phyloP scores from a whole-genome alignment of 2,797 vertebrate species.

The Carduelis carduelis region DNA sequence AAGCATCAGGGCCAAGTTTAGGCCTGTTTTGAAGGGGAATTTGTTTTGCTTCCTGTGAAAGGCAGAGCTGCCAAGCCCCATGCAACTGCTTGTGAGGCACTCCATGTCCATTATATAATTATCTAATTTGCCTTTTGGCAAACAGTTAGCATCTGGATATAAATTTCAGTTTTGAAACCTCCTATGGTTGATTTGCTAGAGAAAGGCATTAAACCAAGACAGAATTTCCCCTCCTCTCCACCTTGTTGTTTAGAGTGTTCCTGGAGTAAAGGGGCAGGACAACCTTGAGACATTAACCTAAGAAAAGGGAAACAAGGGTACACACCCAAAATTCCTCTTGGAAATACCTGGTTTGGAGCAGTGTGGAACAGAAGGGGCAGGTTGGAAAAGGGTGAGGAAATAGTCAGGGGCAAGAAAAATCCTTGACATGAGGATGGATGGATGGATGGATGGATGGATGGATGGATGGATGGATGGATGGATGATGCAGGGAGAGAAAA shows the following conservation, averaged over 20 bases:
- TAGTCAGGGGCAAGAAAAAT: not conserved
- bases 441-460: too few species aligned
- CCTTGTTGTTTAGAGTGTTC: not conserved
- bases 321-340: not conserved
- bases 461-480: too few species aligned
- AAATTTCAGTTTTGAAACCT: slow-evolving; percentile 43
- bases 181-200: not conserved
- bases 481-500: not conserved
- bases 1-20: not conserved
- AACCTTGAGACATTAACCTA: not conserved
- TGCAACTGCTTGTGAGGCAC: not conserved
- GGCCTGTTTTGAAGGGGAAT: not conserved
- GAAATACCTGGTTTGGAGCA: not conserved
- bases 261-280: not conserved
- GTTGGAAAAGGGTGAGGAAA: not conserved
- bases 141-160: slow-evolving; percentile 34
- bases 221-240: not conserved
- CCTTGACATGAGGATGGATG: not conserved
- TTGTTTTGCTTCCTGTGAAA: not conserved
- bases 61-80: not conserved
- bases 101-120: slow-evolving; percentile 29
- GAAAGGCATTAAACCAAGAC: not conserved
- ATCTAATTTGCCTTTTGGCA: slow-evolving; percentile 47
- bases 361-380: not conserved
- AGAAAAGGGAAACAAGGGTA: not conserved